phyloP scores from a whole-genome alignment of 2,797 vertebrate species.

The Helarctos malayanus region DNA sequence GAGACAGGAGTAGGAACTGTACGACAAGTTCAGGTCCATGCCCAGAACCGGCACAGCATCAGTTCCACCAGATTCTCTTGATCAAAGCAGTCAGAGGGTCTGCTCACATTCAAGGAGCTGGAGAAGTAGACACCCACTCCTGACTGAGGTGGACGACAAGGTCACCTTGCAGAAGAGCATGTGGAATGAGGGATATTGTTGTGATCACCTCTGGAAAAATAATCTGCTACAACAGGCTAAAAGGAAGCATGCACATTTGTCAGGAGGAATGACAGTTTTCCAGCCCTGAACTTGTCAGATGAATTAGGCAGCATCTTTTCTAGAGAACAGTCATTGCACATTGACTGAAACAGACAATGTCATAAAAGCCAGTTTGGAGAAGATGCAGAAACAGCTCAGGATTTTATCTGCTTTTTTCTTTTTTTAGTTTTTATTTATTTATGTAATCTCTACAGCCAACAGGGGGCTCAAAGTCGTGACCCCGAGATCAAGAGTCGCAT shows the following conservation, averaged over 20 bases:
- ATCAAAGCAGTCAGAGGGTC: neutral
- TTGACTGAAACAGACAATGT: neutral
- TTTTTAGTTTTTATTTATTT: neutral
- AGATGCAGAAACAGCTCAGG: neutral
- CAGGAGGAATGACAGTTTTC: neutral
- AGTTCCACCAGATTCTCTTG: neutral
- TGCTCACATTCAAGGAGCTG: neutral
- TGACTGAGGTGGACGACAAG: neutral
- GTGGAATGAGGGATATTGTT: neutral
- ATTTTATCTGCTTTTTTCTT: neutral
- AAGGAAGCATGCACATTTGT: constrained; percentile 1
- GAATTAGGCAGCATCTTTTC: neutral
- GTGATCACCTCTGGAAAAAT: neutral
- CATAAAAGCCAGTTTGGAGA: neutral
- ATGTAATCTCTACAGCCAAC: neutral
- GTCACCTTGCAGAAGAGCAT: neutral
- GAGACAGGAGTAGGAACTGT: neutral
- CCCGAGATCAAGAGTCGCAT: neutral
- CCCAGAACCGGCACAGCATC: neutral
- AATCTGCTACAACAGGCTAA: neutral
- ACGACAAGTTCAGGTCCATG: neutral
- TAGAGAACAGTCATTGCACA: neutral
- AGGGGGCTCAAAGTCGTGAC: neutral
- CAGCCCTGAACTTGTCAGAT: neutral
- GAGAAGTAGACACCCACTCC: neutral